Evolutionary conservation across 2,113 vertebrate genomes (phyloP), one percentile per base, ranked within the genome.

Genomic region (Natator depressus): DNA sequence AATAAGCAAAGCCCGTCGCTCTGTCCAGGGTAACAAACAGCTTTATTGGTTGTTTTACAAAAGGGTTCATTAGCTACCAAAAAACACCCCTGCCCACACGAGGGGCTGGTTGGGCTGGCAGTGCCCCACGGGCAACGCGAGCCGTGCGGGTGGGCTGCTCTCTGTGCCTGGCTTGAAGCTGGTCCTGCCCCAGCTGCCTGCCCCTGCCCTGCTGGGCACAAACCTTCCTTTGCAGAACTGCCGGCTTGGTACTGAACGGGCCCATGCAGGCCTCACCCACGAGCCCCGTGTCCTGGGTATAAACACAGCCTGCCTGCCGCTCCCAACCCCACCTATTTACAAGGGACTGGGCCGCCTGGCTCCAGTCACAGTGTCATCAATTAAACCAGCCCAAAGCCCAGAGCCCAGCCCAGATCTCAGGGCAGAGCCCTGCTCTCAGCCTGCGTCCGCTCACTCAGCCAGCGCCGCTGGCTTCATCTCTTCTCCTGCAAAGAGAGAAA

Each of bases 11-110:
- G 10, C 38, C 29, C 13, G 10, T 38, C 22, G 6, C 51, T 82
- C 59, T n/a, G 25, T 16, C 49, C 79, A 59, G 92, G 83, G 85
- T 82, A 86, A 62, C 91, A 93, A 93, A 86, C 42, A 78, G 62
- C 53, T 98, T 98, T 98, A 98, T 97, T 98, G 86, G 92, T 89
- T 7, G 8, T 53, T 47, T 90, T 85, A 89, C 53, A 87, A 94
- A 88, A 78, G 80, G 82, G 42, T 75, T 14, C 80, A 8, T 83
- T 81, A 59, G 29, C 53, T 85, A 62, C 25, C 62, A 96, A 90
- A 96, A 90, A 84, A 53, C 59, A 81, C n/a, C 55, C 49, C 80
- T 49, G 86, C 57, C 25, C 16, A 38, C 22, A 1, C 11, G 50
- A 80, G 51, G 65, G 53, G n/a, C 38, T 27, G 85, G 46, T 38